Evolutionary conservation across 37 sponge, comb jelly and placozoan genomes (phyloP), one percentile per base, ranked within the genome.

Genomic region (Ephydatia muelleri): DNA sequence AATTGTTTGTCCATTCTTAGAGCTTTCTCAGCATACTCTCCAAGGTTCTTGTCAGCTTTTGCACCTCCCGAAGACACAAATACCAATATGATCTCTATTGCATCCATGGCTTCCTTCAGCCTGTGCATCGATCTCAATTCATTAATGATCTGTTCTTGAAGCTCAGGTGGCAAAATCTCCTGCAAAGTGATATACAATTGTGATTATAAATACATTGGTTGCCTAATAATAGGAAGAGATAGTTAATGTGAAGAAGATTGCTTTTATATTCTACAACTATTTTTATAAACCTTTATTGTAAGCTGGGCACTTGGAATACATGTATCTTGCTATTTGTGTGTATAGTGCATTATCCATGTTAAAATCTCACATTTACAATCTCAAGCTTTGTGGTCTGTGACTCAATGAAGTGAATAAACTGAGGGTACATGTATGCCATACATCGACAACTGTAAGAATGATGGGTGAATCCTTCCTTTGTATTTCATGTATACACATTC

Each of bases 11-110:
- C 49, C 81, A 90, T 90, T 29, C 70, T 93, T 12, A 93, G 67
- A 12, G 76, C 77, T 48, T 85, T 89, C 38, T 72, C 38, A 30
- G 83, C 76, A 70, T 93, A 93, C 30, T 83, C 72, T 26, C 76
- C 79, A 12, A 93, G 77, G 6, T 48, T 21, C 49, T 35, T 87
- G 39, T 84, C 30, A 30, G 81, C 75, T 21, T 71, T 74, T 9
- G 76, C 94, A 30, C 88, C 87, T 71, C 83, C 87, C 29, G 82
- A 77, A 23, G 88, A 78, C 5, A 93, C 85, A 40, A 93, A 90
- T 2, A 90, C 87, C 34, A 93, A 34, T 5, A 87, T 91, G 39
- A 87, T 80, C 35, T 90, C 87, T 19, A 93, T 36, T 12, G 84
- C 86, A 80, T 87, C 87, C 64, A 93, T 76, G 6, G 84, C 80